Base-by-base conservation (phyloP, 2,113 vertebrate species). In the Pantherophis guttatus region DNA sequence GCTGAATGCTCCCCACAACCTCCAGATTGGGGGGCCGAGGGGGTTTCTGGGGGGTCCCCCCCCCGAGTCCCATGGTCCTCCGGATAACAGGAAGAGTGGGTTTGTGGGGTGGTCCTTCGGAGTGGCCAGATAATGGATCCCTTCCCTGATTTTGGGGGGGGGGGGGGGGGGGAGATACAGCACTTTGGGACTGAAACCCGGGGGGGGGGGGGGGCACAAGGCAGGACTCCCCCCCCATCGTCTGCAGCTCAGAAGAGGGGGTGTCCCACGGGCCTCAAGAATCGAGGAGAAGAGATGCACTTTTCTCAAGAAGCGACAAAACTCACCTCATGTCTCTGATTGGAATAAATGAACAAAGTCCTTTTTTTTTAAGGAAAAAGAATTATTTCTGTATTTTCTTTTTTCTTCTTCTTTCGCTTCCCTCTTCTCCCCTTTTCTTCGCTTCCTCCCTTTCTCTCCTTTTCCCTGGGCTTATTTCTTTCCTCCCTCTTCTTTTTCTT, bases 271-370 rank as follows among this genome's bases (percentile, higher is more conserved):
- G 2, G 81, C 29, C n/a, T n/a, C n/a, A n/a, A 19, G 55, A 33
- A 17, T n/a, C 8, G 53, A 8, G 44, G 19, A 86, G 21, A 5
- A 3, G 1, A 19, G 23, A 12, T 1, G 3, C 11, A 3, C 2
- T 8, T 26, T 26, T 62, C 23, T 59, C 58, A 26, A 10, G 26
- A 11, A 62, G 59, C 24, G 24, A 62, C 59, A 26, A 44, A 44
- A 11, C 9, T n/a, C 29, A n/a, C 44, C 75, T 3, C 1, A 7
- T 23, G 52, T 62, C 55, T 53, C 23, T 44, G 50, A 33, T 52
- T 13, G 21, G 55, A 93, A 93, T 93, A 90, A 93, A 90, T 54
- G 86, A 90, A 62, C 19, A 33, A 90, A 50, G 50, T 52, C 23
- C 23, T 44, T 86, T 90, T 52, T 89, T 90, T 90, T 62, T 53